Base-by-base conservation (phyloP, 53 echinoderm and acorn worm genomes). In the Temnopleurus reevesii region DNA sequence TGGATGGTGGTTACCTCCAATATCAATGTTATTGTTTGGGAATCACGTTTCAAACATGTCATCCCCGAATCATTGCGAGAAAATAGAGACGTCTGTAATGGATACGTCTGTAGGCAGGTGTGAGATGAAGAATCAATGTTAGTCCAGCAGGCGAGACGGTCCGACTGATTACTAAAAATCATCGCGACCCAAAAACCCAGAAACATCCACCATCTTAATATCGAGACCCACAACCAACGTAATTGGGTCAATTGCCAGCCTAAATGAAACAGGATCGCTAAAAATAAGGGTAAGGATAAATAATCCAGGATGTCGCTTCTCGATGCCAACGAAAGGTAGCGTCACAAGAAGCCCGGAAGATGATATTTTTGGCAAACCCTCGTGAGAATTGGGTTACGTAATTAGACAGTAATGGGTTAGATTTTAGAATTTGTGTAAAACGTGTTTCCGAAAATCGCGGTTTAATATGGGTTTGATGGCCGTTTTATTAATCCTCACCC, bases 231-330 rank as follows among this genome's bases (percentile, higher is more conserved):
- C 29, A 28, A 49, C 6, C 79, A 26, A 27, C 6, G 79, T 79
- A 79, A 79, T 79, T 79, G 49, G 79, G 79, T 79, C 79, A 79
- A 79, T 79, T 79, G 79, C 49, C 51, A 79, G 47, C 79, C 30
- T 28, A 18, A 47, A 28, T 4, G 79, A 79, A 79, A 79, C 79
- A 49, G 46, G 79, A 79, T 79, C 79, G 38, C 49, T 49, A 71
- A 71, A 71, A 71, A 71, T 71, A 71, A 71, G 18, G 23, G 38
- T 21, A 41, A 71, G 41, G 41, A 71, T 8, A 71, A 71, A 71
- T 71, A 43, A 41, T 36, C 1, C 41, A 41, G 71, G 43, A 19
- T 10, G 41, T 36, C 41, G 41, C 38, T 41, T 41, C 44, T 10
- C 28, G 5, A 71, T n/a, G 41, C 12, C n/a, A 3, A 12, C 9